These are phyloP conservation scores for Imbricaverruca yamaguchii DNA, from an alignment of 2,888 invertebrate species.

Conservation along the genomic window DNA sequence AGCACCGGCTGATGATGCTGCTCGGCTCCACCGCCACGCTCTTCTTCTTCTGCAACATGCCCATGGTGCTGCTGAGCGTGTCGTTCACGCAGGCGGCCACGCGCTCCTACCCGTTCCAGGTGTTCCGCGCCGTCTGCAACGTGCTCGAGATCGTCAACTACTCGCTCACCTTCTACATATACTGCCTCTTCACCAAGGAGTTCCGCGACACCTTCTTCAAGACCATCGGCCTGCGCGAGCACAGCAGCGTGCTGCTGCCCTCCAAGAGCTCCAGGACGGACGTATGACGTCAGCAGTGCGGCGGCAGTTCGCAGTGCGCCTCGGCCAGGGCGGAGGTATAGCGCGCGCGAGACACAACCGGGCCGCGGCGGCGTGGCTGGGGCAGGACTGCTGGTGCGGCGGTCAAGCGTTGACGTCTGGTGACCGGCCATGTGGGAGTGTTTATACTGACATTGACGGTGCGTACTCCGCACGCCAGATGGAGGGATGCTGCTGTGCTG, in stretches of 20 bases:
- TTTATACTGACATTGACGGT: too few species aligned
- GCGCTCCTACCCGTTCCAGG: conserved; percentile 52
- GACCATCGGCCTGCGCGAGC: conserved; percentile 46
- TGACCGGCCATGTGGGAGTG: not conserved
- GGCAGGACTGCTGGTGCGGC: not conserved
- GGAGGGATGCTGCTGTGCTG: too few species aligned
- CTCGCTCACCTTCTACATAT: conserved; percentile 69
- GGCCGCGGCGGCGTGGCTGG: not conserved
- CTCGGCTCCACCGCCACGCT: conserved; percentile 56
- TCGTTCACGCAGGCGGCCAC: conserved; percentile 56
- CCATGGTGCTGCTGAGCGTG: conserved; percentile 62
- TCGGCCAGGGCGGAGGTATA: too few species aligned
- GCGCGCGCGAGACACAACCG: too few species aligned
- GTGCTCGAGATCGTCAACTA: conserved; percentile 66
- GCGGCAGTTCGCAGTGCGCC: not conserved
- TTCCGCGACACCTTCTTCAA: conserved; percentile 61
- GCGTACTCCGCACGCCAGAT: too few species aligned
- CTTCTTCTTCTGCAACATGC: conserved; percentile 60
- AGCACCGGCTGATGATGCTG: conserved; percentile 55
- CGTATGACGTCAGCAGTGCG: not conserved
- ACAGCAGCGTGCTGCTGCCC: conserved; percentile 28
- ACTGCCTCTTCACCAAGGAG: conserved; percentile 68
- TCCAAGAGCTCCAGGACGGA: conserved; percentile 25
- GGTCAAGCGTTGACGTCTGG: not conserved
- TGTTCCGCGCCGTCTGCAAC: conserved; percentile 62